These are phyloP conservation scores for Crotalus horridus DNA, from an alignment of 2,113 vertebrate species.

Conservation along the genomic window DNA sequence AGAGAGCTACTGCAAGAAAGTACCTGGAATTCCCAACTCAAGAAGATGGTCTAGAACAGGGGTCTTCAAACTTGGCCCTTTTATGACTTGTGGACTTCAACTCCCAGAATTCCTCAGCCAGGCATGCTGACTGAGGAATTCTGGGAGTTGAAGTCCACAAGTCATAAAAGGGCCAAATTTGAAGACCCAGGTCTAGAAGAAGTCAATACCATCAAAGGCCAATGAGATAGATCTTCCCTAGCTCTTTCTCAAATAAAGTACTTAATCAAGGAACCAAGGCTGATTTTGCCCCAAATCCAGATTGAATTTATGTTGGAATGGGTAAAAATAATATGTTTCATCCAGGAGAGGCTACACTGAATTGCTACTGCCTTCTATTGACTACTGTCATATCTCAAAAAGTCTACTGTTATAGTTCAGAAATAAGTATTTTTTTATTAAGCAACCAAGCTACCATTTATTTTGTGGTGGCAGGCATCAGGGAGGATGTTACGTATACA, in stretches of 20 bases:
- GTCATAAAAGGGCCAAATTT: too few relatives aligned
- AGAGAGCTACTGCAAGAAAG: neutral
- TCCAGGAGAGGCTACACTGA: neutral
- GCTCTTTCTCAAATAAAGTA: neutral
- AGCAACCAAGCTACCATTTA: neutral
- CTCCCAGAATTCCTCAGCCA: too few relatives aligned
- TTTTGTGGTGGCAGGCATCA: neutral
- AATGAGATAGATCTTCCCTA: neutral
- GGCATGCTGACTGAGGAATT: too few relatives aligned
- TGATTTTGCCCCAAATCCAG: neutral
- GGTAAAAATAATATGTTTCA: neutral
- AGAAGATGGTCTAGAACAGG: neutral
- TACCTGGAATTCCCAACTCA: neutral
- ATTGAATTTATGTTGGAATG: neutral
- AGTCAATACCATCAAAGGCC: neutral
- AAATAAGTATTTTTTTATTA: neutral
- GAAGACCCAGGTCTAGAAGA: neutral
- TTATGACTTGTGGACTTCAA: too few relatives aligned
- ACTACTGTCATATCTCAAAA: neutral
- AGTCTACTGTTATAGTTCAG: neutral
- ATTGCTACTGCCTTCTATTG: neutral
- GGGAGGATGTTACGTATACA: neutral
- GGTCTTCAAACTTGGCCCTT: too few relatives aligned
- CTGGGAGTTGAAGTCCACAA: too few relatives aligned
- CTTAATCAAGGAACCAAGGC: neutral